Percentiles rank a stretch among this genome's conserved stretches.
phyloP scores from a whole-genome alignment of 2,888 invertebrate species.

The Trissolcus brochymenae region DNA sequence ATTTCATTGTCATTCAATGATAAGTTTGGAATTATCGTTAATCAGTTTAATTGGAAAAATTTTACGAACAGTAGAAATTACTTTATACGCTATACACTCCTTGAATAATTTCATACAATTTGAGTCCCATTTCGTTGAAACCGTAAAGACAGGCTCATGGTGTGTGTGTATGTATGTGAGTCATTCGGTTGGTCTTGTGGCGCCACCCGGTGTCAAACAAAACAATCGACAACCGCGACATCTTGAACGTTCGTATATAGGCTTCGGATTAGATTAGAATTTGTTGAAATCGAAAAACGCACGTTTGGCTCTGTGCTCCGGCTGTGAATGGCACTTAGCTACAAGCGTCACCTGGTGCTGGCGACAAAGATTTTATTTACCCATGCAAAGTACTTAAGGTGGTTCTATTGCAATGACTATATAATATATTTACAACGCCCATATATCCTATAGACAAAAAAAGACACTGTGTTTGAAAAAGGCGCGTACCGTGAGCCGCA shows the following conservation, averaged over 20 bases:
- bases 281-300: too few relatives aligned
- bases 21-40: slow-evolving; percentile 36
- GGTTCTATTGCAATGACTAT: too few relatives aligned
- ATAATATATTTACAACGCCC: too few relatives aligned
- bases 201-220: slow-evolving; percentile 9
- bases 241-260: background rate
- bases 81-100: slow-evolving; percentile 18
- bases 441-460: background rate
- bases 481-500: slow-evolving; percentile 8
- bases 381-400: too few relatives aligned
- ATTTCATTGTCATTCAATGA: slow-evolving; percentile 7
- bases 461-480: background rate
- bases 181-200: slow-evolving; percentile 39
- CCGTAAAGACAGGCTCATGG: slow-evolving; percentile 27
- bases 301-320: background rate
- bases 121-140: slow-evolving; percentile 54
- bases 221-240: background rate
- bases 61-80: slow-evolving; percentile 56
- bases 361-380: too few relatives aligned
- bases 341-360: too few relatives aligned
- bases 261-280: background rate
- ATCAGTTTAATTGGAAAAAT: slow-evolving; percentile 39
- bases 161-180: background rate
- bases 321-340: too few relatives aligned
- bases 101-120: slow-evolving; percentile 14